Conservation (phyloP, 2,888 invertebrate genomes). For the Dermolepida albohirtum region DNA sequence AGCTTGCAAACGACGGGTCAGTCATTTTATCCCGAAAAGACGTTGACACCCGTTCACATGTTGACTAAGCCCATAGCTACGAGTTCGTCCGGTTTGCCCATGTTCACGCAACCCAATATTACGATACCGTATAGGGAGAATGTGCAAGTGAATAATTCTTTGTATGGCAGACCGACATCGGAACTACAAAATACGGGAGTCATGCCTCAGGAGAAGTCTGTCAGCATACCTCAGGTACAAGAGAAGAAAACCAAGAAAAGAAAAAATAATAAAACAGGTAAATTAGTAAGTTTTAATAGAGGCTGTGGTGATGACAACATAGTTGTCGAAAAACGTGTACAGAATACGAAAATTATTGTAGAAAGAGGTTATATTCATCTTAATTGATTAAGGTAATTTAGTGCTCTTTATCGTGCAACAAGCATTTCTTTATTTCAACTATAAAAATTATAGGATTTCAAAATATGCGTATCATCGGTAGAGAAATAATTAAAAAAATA, state of each 20-base stretch:
- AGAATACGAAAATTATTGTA: too few relatives aligned
- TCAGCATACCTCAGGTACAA: constrained; percentile 43
- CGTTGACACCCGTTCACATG: constrained; percentile 56
- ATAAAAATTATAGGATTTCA: too few relatives aligned
- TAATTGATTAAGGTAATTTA: too few relatives aligned
- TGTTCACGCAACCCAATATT: constrained; percentile 61
- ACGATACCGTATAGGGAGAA: constrained; percentile 59
- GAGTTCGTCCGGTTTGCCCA: constrained; percentile 57
- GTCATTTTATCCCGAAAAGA: constrained; percentile 64
- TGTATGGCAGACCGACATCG: constrained; percentile 58
- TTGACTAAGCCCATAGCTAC: constrained; percentile 60
- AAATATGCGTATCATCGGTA: too few relatives aligned
- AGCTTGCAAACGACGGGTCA: constrained; percentile 66
- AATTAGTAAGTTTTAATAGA: too few relatives aligned
- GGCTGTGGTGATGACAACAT: too few relatives aligned
- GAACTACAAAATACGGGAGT: constrained; percentile 55
- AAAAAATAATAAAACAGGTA: constrained; percentile 54
- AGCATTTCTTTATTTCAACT: too few relatives aligned
- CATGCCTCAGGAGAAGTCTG: constrained; percentile 45
- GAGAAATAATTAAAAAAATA: too few relatives aligned
- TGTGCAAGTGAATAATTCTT: constrained; percentile 54
- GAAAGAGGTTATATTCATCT: too few relatives aligned
- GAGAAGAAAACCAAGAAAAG: constrained; percentile 59
- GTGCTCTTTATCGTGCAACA: too few relatives aligned
- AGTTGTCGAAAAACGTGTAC: too few relatives aligned